A percentile compares a stretch with the other conserved stretches of the same genome.
These are phyloP conservation scores for Dryococelus australis DNA, from an alignment of 2,888 invertebrate species.

Conservation along the genomic window DNA sequence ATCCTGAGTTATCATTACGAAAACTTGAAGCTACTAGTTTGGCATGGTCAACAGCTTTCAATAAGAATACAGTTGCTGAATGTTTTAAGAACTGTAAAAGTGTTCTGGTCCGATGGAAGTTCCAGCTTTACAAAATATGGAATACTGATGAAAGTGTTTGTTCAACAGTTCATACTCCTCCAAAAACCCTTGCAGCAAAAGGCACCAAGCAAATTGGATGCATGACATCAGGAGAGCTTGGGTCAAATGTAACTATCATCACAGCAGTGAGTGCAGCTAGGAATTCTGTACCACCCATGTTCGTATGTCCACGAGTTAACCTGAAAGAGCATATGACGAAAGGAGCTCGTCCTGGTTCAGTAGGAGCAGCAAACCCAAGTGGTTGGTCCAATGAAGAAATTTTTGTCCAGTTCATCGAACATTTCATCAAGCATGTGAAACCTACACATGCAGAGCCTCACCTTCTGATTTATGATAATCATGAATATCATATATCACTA, in stretches of 20 bases:
- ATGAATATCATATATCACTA: slow-evolving; percentile 48
- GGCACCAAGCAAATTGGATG: slow-evolving; percentile 56
- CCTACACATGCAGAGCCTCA: slow-evolving; percentile 44
- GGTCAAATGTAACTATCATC: slow-evolving; percentile 23
- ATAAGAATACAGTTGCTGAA: slow-evolving; percentile 46
- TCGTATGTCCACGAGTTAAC: slow-evolving; percentile 53
- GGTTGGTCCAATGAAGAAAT: slow-evolving; percentile 51
- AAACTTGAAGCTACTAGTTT: slow-evolving; percentile 46
- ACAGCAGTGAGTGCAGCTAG: slow-evolving; percentile 54
- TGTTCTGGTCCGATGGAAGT: slow-evolving; percentile 40
- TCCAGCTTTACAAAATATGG: slow-evolving; percentile 50
- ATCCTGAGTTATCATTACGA: slow-evolving; percentile 45
- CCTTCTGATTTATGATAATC: slow-evolving; percentile 50
- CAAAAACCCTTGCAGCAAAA: slow-evolving; percentile 53
- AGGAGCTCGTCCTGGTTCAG: slow-evolving; percentile 53
- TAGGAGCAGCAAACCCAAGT: slow-evolving; percentile 48
- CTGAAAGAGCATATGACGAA: slow-evolving; percentile 52
- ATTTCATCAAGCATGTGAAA: too few species aligned
- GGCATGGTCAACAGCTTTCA: slow-evolving; percentile 48
- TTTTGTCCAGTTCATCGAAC: slow-evolving; percentile 47
- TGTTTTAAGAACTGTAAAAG: slow-evolving; percentile 49
- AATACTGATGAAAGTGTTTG: slow-evolving; percentile 57
- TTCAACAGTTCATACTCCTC: slow-evolving; percentile 56
- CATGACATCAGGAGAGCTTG: slow-evolving; percentile 55
- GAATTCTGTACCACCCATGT: slow-evolving; percentile 54